Base-by-base conservation (phyloP, 2,113 vertebrate species). In the Apodemus speciosus region DNA sequence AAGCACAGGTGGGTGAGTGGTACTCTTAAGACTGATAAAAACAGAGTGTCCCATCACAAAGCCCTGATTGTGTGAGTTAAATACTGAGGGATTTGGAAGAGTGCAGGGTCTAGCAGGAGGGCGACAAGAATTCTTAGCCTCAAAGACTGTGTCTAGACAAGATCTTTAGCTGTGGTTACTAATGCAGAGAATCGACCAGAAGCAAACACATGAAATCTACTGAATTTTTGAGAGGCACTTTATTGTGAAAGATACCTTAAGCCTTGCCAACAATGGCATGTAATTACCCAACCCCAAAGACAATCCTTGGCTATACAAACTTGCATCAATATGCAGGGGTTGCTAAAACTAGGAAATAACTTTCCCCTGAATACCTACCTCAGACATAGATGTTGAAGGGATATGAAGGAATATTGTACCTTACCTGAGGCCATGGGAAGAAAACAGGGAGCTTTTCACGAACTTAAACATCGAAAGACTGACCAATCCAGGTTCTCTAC, bases 101-200 rank as follows among this genome's bases (percentile, higher is more conserved):
- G 56, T 27, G 21, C 16, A 90, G 77, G 62, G 90, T 83, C 62
- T 79, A 88, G 62, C 83, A 84, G 51, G 30, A 76, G 53, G 71
- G 40, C 87, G 64, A 90, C 51, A 88, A 69, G 69, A 84, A 79
- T 89, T 87, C 91, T 96, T 84, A 93, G 88, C 75, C 79, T 92
- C 69, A 93, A 97, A 92, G 86, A 92, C 89, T 86, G 30, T 81
- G 93, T 96, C 94, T 96, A 97, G 96, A 96, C 95, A 51, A 91
- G 94, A 93, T 92, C 86, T 95, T 96, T 89, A 91, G 79, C 69
- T 93, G 83, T 92, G 94, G 87, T 94, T 96, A 91, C 77, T 89
- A 95, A 91, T 92, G 51, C 49, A 93, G 88, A 58, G 68, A 93
- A 89, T 75, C 69, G 76, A 96, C 73, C 79, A 96, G 72, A 92